phyloP scores from a whole-genome alignment of 1,140 invertebrate genomes.

The Coenobita brevimanus region DNA sequence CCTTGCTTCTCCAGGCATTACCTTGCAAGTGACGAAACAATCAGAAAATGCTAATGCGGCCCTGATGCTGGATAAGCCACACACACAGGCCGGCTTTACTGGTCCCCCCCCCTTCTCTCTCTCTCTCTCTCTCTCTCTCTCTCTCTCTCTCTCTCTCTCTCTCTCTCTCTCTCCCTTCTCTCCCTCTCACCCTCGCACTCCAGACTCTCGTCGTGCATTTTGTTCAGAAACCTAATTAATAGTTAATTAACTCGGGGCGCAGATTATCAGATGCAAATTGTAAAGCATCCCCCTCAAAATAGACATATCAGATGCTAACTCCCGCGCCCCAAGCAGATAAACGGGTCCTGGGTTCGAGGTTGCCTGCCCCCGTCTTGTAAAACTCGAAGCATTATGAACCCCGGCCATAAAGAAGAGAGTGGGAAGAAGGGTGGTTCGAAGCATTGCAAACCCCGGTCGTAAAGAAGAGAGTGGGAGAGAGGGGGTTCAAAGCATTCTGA shows the following conservation, averaged over 20 bases:
- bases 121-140: too few relatives aligned
- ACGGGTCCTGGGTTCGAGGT: background rate
- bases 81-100: too few relatives aligned
- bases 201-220: slow-evolving; percentile 29
- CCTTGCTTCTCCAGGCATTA: slow-evolving; percentile 46
- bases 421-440: too few relatives aligned
- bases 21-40: slow-evolving; percentile 63
- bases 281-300: slow-evolving; percentile 41
- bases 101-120: too few relatives aligned
- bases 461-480: too few relatives aligned
- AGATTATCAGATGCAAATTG: slow-evolving; percentile 52
- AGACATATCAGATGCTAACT: slow-evolving; percentile 17
- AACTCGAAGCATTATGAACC: slow-evolving; percentile 47
- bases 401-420: background rate
- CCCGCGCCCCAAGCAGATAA: background rate
- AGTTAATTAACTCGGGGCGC: slow-evolving; percentile 42
- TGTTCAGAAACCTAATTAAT: slow-evolving; percentile 62
- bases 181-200: too few relatives aligned
- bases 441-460: too few relatives aligned
- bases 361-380: background rate
- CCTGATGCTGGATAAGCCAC: slow-evolving; percentile 62
- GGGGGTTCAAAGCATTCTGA: too few relatives aligned
- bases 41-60: slow-evolving; percentile 62
- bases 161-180: too few relatives aligned
- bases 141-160: too few relatives aligned